Conservation (phyloP, 2,888 invertebrate species). For the Lumbricus terrestris region DNA sequence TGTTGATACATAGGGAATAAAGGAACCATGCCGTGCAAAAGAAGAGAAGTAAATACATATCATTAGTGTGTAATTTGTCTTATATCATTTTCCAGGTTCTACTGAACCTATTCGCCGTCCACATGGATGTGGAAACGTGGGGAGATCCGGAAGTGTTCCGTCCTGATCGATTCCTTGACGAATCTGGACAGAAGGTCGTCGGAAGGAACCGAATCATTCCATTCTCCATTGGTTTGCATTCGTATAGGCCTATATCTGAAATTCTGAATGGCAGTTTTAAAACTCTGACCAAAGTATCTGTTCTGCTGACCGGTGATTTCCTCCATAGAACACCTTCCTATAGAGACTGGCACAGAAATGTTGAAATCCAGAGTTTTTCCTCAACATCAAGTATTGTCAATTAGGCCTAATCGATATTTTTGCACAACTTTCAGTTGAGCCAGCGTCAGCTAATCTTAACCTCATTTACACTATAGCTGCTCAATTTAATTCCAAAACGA, state of each 20-base stretch:
- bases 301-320: background rate
- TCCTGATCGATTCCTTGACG: conserved; percentile 24
- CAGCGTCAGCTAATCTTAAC: too few species aligned
- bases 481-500: too few species aligned
- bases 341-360: too few species aligned
- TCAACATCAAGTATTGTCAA: too few species aligned
- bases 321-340: too few species aligned
- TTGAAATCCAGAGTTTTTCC: too few species aligned
- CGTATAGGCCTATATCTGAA: background rate
- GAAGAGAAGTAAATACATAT: too few species aligned
- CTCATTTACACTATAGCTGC: too few species aligned
- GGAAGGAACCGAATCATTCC: conserved; percentile 27
- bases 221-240: conserved; percentile 26
- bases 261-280: background rate
- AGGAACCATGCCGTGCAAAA: too few species aligned
- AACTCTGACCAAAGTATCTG: background rate
- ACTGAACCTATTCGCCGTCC: conserved; percentile 24
- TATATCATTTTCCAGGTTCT: background rate
- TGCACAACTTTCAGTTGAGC: too few species aligned
- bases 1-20: too few species aligned
- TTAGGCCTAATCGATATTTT: too few species aligned
- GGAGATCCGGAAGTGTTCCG: conserved; percentile 25
- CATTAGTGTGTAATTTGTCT: background rate
- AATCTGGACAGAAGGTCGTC: conserved; percentile 23
- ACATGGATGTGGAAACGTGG: conserved; percentile 24